Base-by-base conservation (phyloP, 2,888 invertebrate species). In the Caenorhabditis japonica region DNA sequence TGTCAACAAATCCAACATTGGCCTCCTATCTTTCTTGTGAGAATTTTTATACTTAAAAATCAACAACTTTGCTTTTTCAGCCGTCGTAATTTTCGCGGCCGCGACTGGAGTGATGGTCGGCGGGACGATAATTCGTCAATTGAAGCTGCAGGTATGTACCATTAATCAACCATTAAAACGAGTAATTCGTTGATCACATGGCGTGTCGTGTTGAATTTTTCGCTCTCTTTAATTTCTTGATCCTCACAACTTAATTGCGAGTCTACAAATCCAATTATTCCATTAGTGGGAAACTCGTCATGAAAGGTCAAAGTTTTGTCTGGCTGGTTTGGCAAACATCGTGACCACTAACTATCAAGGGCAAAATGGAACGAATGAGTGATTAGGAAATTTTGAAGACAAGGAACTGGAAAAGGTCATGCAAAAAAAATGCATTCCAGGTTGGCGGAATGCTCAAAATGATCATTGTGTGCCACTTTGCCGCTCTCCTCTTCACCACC, bases 381-480 rank as follows among this genome's bases (percentile, higher is more conserved):
- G 13, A 15, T 47, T 19, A 47, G 23, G 44, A 38, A 52, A 19
- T 39, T 13, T 15, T 33, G 21, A 34, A 46, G 39, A 36, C 12
- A 19, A 15, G 44, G 23, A 41, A 33, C 51, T 21, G 33, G n/a
- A 19, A 53, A 55, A 49, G 55, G 55, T 43, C 36, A 36, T 21
- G 12, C 33, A 13, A 53, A 36, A 56, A 56, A 41, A 8, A 21
- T 3, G 13, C 17, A 13, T 58, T 76, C 47, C 49, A 82, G 82
- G 85, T 87, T 15, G 81, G 81, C 30, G 87, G 87, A 30, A 87
- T 87, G 85, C 76, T 87, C 52, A 84, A 86, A 64, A 82, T 87
- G 84, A 84, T 86, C 38, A 55, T 84, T 13, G 76, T 83, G n/a
- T 86, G 87, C 52, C 84, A 86, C 60, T 73, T 84, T 12, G 56